Conservation (phyloP, 2,113 vertebrate genomes). For the Prietella phreatophila region DNA sequence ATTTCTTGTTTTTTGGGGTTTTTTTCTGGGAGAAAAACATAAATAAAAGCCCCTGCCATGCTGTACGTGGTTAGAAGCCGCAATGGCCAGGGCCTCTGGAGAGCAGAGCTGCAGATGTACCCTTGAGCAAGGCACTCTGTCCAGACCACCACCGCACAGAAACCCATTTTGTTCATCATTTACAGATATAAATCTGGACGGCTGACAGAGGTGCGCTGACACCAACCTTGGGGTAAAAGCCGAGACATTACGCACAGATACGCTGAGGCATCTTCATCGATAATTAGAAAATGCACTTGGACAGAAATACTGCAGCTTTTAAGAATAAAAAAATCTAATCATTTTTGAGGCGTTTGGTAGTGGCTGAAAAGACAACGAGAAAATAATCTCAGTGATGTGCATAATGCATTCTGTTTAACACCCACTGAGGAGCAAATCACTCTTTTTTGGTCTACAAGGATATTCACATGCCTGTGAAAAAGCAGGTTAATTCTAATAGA, state of each 20-base stretch:
- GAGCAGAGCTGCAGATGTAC: conserved; percentile 43
- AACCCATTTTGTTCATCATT: conserved; percentile 50
- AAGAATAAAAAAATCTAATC: background rate
- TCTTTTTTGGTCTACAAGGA: background rate
- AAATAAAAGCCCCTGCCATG: conserved; percentile 52
- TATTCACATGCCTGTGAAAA: background rate
- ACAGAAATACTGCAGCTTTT: background rate
- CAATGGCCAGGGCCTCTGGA: conserved; percentile 43
- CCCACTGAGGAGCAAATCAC: conserved; percentile 1
- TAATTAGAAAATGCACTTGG: background rate
- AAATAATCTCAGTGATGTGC: conserved; percentile 2
- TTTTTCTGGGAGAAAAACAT: conserved; percentile 41
- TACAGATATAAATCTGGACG: conserved; percentile 48
- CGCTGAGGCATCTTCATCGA: background rate
- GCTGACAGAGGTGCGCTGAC: conserved; percentile 22
- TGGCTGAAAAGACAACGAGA: conserved; percentile 6
- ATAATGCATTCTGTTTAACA: conserved; percentile 4
- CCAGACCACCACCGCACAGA: conserved; percentile 31
- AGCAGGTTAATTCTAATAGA: background rate
- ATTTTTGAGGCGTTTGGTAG: conserved; percentile 7
- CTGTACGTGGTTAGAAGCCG: conserved; percentile 30
- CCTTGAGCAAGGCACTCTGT: conserved; percentile 46
- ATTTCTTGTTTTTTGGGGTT: background rate
- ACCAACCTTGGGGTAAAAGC: conserved; percentile 30
- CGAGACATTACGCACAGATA: conserved; percentile 13